Conservation (phyloP, 1,140 invertebrate species). For the Aphaenogaster rudis region DNA sequence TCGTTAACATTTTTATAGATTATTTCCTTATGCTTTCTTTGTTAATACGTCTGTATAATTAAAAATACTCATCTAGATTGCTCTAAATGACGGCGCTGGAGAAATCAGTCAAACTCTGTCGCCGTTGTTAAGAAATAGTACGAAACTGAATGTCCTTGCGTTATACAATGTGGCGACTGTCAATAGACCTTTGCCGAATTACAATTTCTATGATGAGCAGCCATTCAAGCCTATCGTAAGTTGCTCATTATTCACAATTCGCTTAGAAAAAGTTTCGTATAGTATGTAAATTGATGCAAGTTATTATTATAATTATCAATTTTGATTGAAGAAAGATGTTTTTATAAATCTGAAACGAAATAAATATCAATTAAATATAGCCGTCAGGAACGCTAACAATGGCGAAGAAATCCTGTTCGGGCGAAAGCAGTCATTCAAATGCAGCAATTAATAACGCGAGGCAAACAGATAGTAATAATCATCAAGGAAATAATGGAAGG, state of each 20-base stretch:
- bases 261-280: neutral
- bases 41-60: neutral
- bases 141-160: constrained; percentile 31
- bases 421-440: neutral
- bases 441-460: neutral
- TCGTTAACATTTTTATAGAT: neutral
- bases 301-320: neutral
- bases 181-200: constrained; percentile 27
- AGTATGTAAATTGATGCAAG: neutral
- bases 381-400: constrained; percentile 14
- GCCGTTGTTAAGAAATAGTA: constrained; percentile 36
- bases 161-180: constrained; percentile 44
- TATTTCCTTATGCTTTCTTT: neutral
- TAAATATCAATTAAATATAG: constrained; percentile 38
- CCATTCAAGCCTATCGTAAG: constrained; percentile 7
- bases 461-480: constrained; percentile 6
- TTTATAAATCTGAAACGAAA: neutral
- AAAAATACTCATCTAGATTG: constrained; percentile 18
- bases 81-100: constrained; percentile 45
- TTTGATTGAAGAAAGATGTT: neutral
- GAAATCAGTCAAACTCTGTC: constrained; percentile 52
- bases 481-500: neutral
- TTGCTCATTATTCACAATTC: neutral
- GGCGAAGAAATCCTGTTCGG: constrained; percentile 8
- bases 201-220: neutral